These are phyloP conservation scores for Oreochromis grahami DNA, from an alignment of 2,797 vertebrate species.

Conservation along the genomic window DNA sequence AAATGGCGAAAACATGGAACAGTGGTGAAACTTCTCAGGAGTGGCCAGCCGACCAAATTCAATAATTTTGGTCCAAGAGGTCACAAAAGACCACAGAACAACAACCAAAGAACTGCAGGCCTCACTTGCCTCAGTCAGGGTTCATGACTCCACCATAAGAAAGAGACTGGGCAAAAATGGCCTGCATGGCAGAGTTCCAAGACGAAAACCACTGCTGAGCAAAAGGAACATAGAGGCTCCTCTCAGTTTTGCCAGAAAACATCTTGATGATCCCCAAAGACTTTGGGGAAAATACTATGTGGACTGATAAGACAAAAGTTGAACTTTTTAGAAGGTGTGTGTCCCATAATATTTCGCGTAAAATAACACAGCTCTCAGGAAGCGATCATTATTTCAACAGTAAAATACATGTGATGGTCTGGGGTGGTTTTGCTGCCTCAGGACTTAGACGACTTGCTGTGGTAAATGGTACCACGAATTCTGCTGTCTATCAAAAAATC, in stretches of 20 bases:
- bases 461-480: background rate
- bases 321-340: background rate
- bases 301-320: background rate
- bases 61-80: background rate
- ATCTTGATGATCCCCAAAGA: background rate
- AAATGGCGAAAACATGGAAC: background rate
- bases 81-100: background rate
- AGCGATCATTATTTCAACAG: background rate
- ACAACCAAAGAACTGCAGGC: background rate
- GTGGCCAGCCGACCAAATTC: background rate
- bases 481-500: background rate
- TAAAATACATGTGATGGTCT: background rate
- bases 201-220: background rate
- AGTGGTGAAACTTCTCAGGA: background rate
- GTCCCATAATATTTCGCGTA: background rate
- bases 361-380: background rate
- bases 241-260: background rate
- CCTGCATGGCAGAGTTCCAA: background rate
- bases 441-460: background rate
- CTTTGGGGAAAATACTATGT: background rate
- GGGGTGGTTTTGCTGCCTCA: background rate
- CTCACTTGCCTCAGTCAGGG: background rate
- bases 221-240: background rate
- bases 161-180: background rate
- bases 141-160: background rate